Evolutionary conservation across 2,888 invertebrate species (phyloP), one percentile per base, ranked within the genome.

Genomic region (Diploptera punctata): DNA sequence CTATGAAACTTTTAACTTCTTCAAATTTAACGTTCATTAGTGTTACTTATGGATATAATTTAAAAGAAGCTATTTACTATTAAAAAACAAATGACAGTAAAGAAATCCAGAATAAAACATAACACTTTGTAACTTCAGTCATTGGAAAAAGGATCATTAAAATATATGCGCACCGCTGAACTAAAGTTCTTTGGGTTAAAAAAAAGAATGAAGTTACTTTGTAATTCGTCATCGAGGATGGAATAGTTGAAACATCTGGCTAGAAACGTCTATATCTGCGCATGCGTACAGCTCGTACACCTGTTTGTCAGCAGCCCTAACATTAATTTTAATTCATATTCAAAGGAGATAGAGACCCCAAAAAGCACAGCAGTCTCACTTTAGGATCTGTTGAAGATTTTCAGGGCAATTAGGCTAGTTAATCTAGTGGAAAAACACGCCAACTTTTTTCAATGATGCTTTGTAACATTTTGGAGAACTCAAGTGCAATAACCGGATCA

Each of bases 341-440:
- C 65, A 65, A 65, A 65, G 47, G 47, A 44, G 26, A 1, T 65
- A 47, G 24, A n/a, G n/a, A n/a, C n/a, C n/a, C n/a, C n/a, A n/a
- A n/a, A n/a, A n/a, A n/a, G n/a, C n/a, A n/a, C n/a, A n/a, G n/a
- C n/a, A n/a, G n/a, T n/a, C n/a, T n/a, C n/a, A n/a, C n/a, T n/a
- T n/a, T 62, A 43, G 18, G 10, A 52, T 52, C 62, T 43, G 43
- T 43, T 43, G 43, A 62, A 43, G 26, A 47, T 65, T 65, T 65
- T 65, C 43, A 29, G 65, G 47, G 47, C 47, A 47, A 65, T 65
- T 65, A 65, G 29, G n/a, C 21, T 26, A 47, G 65, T 16, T 24
- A 65, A 65, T 47, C 44, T 65, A 18, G 21, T 47, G 65, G 65
- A 65, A 65, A 65, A n/a, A n/a, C n/a, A 65, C 61, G n/a, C 10